Percentiles rank a stretch among this genome's conserved stretches.
These are phyloP conservation scores for Matsumurasca onukii DNA, from an alignment of 1,140 invertebrate species.

Conservation along the genomic window DNA sequence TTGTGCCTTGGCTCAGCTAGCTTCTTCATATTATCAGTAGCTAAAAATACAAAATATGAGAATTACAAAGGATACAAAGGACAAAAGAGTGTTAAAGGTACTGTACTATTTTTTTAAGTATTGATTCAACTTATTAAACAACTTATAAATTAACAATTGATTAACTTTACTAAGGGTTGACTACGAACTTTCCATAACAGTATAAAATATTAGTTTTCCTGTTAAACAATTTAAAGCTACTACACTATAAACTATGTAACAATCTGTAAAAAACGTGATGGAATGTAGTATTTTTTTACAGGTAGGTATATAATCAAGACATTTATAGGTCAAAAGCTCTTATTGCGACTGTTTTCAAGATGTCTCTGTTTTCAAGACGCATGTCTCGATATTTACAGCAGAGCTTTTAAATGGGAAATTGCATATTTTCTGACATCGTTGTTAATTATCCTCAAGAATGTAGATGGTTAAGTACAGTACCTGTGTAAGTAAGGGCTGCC, in stretches of 20 bases:
- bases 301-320: not conserved
- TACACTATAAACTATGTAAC: too few species aligned
- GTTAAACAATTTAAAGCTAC: too few species aligned
- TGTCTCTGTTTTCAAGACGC: not conserved
- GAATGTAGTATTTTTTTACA: not conserved
- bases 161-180: not conserved
- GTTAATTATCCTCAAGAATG: too few species aligned
- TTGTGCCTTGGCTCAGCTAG: slow-evolving; percentile 1
- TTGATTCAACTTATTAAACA: not conserved
- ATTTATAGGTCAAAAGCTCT: not conserved
- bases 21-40: slow-evolving; percentile 15
- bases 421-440: not conserved
- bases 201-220: not conserved
- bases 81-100: too few species aligned
- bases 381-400: not conserved
- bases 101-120: not conserved
- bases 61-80: too few species aligned
- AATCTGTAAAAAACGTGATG: too few species aligned
- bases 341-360: not conserved
- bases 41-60: not conserved
- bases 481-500: not conserved
- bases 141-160: not conserved
- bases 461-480: too few species aligned
- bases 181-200: not conserved
- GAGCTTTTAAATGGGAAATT: not conserved